Base-by-base conservation (phyloP, 2,113 vertebrate genomes). In the Platichthys flesus region DNA sequence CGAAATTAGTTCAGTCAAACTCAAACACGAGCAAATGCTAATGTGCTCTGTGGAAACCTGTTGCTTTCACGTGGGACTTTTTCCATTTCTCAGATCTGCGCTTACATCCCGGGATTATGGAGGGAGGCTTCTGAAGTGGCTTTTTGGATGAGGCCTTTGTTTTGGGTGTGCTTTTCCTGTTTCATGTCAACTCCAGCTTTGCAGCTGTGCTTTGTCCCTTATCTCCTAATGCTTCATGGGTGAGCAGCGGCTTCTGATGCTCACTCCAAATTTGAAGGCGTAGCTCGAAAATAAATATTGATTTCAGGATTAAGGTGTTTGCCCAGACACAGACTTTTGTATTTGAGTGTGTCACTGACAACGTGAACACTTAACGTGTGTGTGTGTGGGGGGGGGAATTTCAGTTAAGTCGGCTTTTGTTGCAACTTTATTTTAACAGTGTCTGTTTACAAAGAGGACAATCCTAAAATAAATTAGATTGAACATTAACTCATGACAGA, bases 1-100 rank as follows among this genome's bases (percentile, higher is more conserved):
- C 67, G 63, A 89, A 91, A 93, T 93, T 93, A 93, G 90, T 69
- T 78, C 71, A 87, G 76, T 89, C 89, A 80, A 84, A 81, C 78
- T 85, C 89, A 89, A 88, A 57, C 52, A 52, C 2, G 51, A 78
- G 76, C 90, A 77, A 88, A 88, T 84, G 80, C 82, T 78, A 71
- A 76, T 69, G 70, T 49, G 49, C 35, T 82, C 76, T 89, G 88
- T 89, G 82, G 71, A 87, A 73, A 87, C 89, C 75, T 86, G 89
- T 82, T 91, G 79, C 81, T 79, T 85, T 86, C 79, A 87, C 79
- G 76, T 88, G 91, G 88, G 88, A 92, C 87, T 31, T 92, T 93
- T 91, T 91, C 88, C 82, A 52, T 83, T 78, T 73, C 81, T 90
- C 85, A 88, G 87, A 90, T 84, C 82, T 83, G 74, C 67, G 37